A percentile compares a stretch with the other conserved stretches of the same genome.
These are phyloP conservation scores for Leptodirus hochenwartii DNA, from an alignment of 2,888 invertebrate species.

Conservation along the genomic window DNA sequence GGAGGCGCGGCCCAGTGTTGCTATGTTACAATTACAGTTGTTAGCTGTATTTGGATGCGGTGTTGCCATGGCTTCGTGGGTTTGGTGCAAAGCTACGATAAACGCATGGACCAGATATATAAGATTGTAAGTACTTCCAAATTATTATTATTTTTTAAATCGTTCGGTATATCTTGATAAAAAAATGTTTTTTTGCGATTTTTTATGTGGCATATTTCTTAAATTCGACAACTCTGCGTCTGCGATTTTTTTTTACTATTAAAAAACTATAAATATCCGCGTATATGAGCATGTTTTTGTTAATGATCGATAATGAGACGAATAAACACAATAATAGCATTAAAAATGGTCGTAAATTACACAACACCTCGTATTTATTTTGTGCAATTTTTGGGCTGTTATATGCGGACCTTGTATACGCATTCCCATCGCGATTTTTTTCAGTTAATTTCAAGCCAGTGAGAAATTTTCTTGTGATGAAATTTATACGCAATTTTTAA, in stretches of 20 bases:
- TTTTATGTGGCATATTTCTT: background rate
- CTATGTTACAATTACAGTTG: slow-evolving; percentile 65
- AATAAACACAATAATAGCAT: no score
- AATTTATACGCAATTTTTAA: no score
- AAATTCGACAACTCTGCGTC: background rate
- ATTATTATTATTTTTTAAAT: slow-evolving; percentile 4
- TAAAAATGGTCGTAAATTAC: no score
- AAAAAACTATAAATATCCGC: background rate
- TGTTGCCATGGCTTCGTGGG: slow-evolving; percentile 83
- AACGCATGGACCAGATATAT: slow-evolving; percentile 76
- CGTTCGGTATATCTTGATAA: slow-evolving; percentile 1
- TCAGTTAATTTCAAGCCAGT: no score
- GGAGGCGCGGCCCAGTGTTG: slow-evolving; percentile 59
- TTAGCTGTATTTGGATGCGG: slow-evolving; percentile 71
- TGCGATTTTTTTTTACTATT: slow-evolving; percentile 1
- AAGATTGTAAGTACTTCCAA: slow-evolving; percentile 42
- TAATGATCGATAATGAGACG: no score
- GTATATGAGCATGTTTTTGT: no score
- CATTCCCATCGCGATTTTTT: no score
- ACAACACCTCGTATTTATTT: no score
- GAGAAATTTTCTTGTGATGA: no score
- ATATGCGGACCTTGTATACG: no score
- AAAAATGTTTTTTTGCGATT: background rate
- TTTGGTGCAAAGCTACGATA: slow-evolving; percentile 74
- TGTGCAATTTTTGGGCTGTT: no score